Evolutionary conservation across 2,113 vertebrate species (phyloP), one percentile per base, ranked within the genome.

Genomic region (Gavialis gangeticus): DNA sequence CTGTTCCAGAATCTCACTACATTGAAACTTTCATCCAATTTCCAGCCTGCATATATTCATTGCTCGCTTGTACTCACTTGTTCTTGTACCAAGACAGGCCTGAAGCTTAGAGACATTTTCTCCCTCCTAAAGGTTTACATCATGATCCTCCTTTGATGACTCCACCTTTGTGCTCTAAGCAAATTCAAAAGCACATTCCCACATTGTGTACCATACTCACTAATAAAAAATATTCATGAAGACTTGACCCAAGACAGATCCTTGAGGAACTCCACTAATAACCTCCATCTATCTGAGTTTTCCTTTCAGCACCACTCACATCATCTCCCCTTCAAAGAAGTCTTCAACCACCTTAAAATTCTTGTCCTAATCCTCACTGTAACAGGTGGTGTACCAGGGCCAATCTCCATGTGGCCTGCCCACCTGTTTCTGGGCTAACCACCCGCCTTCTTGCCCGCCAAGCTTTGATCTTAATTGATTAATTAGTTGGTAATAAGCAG

Each of bases 221-320:
- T 5, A 60, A 22, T 30, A 37, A 80, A 89, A 34, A 46, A 46
- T 46, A 46, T 7, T 46, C 46, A 46, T 46, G 46, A 46, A 46
- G 27, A 64, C 1, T 19, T 85, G 30, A 8, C n/a, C 9, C 55
- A 92, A 27, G 58, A 64, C 3, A 16, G 55, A 55, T 1, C 0
- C 0, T 85, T 28, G 19, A 46, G 37, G 77, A 87, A 80, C 3
- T 8, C 25, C 12, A 58, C 1, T 0, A 4, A 55, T 54, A 78
- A 46, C 78, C 46, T 63, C 34, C n/a, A 17, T 87, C 21, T 28
- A 66, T 4, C 24, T 58, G 88, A 37, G 55, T 14, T 2, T 2
- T 19, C 25, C 15, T 87, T n/a, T 69, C 63, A 58, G 75, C 55
- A 84, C 3, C 28, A 71, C 55, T 30, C 12, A 55, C 22, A 2